A percentile compares a stretch with the other conserved stretches of the same genome.
Conservation (phyloP, 2,888 invertebrate genomes). For the Scaeva pyrastri region DNA sequence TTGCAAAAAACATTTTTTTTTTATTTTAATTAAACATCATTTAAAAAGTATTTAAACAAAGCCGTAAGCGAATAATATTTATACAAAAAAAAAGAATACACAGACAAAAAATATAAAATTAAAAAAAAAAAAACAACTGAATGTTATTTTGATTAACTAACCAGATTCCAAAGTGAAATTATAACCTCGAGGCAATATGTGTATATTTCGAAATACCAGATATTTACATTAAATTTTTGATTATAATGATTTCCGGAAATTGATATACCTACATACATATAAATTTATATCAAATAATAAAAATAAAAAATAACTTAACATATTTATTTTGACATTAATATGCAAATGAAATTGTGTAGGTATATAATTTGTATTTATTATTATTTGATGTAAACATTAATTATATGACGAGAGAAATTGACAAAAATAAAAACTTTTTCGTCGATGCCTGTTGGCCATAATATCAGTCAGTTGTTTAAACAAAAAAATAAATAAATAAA, state of each 20-base stretch:
- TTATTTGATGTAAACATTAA: slow-evolving; percentile 47
- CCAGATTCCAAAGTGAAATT: slow-evolving; percentile 29
- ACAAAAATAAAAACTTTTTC: slow-evolving; percentile 19
- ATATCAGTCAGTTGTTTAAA: slow-evolving; percentile 23
- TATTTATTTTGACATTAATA: slow-evolving; percentile 37
- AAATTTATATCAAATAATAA: not conserved
- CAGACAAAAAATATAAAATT: no score
- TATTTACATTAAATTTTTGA: slow-evolving; percentile 43
- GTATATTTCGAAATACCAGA: slow-evolving; percentile 5
- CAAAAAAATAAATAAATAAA: slow-evolving; percentile 18
- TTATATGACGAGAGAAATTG: slow-evolving; percentile 20
- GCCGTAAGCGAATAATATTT: not conserved
- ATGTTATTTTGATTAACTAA: slow-evolving; percentile 48
- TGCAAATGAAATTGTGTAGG: slow-evolving; percentile 18
- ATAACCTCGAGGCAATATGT: not conserved
- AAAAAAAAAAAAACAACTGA: slow-evolving; percentile 2
- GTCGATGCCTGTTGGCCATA: slow-evolving; percentile 1
- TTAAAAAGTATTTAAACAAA: slow-evolving; percentile 13
- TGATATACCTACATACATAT: not conserved
- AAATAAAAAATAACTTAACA: not conserved
- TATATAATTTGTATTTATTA: slow-evolving; percentile 2
- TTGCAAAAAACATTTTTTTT: not conserved
- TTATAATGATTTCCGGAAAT: slow-evolving; percentile 23
- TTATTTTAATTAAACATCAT: slow-evolving; percentile 16
- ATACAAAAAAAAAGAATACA: not conserved